Evolutionary conservation across 2,888 invertebrate genomes (phyloP), one percentile per base, ranked within the genome.

Genomic region (Frankliniella intonsa): DNA sequence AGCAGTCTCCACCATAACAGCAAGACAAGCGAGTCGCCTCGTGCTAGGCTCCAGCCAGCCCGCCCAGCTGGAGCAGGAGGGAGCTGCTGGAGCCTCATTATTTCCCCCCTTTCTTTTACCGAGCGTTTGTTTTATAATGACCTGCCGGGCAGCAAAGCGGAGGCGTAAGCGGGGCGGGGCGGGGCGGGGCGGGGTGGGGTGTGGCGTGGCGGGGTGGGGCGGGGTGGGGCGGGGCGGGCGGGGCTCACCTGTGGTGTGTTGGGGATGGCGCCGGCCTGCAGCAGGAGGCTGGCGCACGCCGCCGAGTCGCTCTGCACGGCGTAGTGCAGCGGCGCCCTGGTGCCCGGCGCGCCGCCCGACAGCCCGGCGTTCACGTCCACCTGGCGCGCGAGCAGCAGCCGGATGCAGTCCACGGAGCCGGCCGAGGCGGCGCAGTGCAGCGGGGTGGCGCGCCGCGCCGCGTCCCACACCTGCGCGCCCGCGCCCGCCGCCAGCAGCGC

Each of bases 211-310:
- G 38, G 5, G 38, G 5, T 38, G 38, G 38, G 3, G 50, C 38
- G 38, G 5, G 38, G 5, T 38, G 38, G 38, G 3, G 50, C 38
- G 12, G 25, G 51, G 19, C 38, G n/a, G n/a, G 38, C 38, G 38
- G 38, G 38, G 38, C 65, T 49, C 86, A 93, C 93, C 90, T 95
- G 95, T 50, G 93, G 93, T 82, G 94, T 94, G 86, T 96, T 95
- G 49, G 96, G 93, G 86, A 92, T 92, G 5, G 96, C 96, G 81
- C 95, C 95, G 84, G 93, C 92, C 85, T 92, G 91, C 81, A 96
- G 87, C 84, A 97, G 89, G 84, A 91, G 90, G 86, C 91, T 90
- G 3, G 94, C 94, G 85, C 95, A 95, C 84, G 94, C 93, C 82
- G 91, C 89, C 17, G 93, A 92, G 86, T 93, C 91, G 86, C 93